phyloP scores from a whole-genome alignment of 2,113 vertebrate species.

The Rutilus rutilus region DNA sequence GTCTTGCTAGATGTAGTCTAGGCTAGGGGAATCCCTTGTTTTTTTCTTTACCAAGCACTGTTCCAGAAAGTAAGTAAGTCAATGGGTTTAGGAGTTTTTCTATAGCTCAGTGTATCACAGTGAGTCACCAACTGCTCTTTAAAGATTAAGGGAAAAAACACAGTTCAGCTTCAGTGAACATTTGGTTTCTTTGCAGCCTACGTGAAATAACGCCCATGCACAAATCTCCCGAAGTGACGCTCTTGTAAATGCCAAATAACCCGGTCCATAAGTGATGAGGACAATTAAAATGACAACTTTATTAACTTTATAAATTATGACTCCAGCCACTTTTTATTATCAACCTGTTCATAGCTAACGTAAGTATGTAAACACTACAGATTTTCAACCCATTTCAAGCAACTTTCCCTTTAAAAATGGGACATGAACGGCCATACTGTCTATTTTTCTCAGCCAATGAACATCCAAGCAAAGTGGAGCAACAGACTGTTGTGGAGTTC shows the following conservation, averaged over 20 bases:
- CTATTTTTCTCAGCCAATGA: not conserved
- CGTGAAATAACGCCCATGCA: slow-evolving; percentile 22
- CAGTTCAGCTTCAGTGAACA: slow-evolving; percentile 37
- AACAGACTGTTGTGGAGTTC: not conserved
- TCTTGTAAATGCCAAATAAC: slow-evolving; percentile 24
- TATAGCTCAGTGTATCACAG: slow-evolving; percentile 37
- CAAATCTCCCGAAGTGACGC: slow-evolving; percentile 17
- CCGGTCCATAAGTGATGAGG: not conserved
- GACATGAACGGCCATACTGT: not conserved
- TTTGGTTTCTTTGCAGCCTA: slow-evolving; percentile 45
- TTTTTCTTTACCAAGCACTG: not conserved
- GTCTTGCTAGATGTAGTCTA: slow-evolving; percentile 7
- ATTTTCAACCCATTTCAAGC: not conserved
- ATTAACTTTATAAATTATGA: not conserved
- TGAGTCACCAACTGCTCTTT: slow-evolving; percentile 42
- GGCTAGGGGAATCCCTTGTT: slow-evolving; percentile 28
- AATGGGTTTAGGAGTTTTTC: slow-evolving; percentile 4
- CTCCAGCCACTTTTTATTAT: too few species aligned
- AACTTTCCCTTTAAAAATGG: too few species aligned
- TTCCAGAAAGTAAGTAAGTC: slow-evolving; percentile 21
- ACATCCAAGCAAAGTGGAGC: not conserved
- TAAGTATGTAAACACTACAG: not conserved
- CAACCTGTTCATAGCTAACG: not conserved
- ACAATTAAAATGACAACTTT: slow-evolving; percentile 13
- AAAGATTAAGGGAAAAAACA: slow-evolving; percentile 41